These are phyloP conservation scores for Ptychoptera contaminata DNA, from an alignment of 2,888 invertebrate genomes.

Conservation along the genomic window DNA sequence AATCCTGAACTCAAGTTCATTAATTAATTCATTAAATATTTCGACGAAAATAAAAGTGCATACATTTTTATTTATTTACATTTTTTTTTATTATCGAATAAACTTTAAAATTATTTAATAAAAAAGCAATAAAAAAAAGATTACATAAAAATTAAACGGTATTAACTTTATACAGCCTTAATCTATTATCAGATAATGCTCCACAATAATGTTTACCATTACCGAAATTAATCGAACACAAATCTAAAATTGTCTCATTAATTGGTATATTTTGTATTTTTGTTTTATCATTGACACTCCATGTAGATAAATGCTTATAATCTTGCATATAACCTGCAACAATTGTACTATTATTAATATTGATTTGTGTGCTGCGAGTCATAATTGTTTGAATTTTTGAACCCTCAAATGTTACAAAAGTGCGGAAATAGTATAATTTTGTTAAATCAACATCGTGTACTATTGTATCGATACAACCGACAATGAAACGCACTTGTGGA, in stretches of 20 bases:
- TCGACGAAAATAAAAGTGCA: too few species aligned
- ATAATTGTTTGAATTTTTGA: slow-evolving; percentile 50
- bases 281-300: slow-evolving; percentile 40
- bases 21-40: too few species aligned
- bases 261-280: slow-evolving; percentile 41
- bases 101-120: too few species aligned
- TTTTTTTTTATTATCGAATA: too few species aligned
- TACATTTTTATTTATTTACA: too few species aligned
- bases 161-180: slow-evolving; percentile 44
- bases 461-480: slow-evolving; percentile 34
- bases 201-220: slow-evolving; percentile 40
- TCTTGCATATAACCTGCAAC: slow-evolving; percentile 64
- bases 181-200: slow-evolving; percentile 46
- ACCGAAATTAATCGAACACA: slow-evolving; percentile 40
- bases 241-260: slow-evolving; percentile 49
- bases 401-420: slow-evolving; percentile 46
- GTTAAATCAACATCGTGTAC: slow-evolving; percentile 35
- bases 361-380: slow-evolving; percentile 32
- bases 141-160: too few species aligned
- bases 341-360: slow-evolving; percentile 35
- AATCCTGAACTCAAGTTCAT: too few species aligned
- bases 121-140: too few species aligned
- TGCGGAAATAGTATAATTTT: slow-evolving; percentile 15
- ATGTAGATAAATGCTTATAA: slow-evolving; percentile 44
- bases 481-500: slow-evolving; percentile 37